A percentile compares a stretch with the other conserved stretches of the same genome.
Conservation (phyloP, 2,797 vertebrate species). For the Etheostoma nigrum region DNA sequence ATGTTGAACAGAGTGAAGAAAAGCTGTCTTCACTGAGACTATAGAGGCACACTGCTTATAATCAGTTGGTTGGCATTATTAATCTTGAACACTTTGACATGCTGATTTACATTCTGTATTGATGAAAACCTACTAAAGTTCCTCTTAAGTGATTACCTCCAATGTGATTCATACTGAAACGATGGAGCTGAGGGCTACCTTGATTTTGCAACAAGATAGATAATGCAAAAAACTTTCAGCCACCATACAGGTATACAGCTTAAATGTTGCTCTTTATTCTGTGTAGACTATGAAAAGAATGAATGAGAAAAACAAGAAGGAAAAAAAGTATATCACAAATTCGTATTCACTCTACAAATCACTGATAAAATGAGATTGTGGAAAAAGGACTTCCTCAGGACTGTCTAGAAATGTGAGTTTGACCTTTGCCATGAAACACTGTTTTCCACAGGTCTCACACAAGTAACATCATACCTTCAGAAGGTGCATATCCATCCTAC, state of each 20-base stretch:
- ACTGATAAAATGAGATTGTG: conserved; percentile 43
- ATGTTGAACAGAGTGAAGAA: conserved; percentile 4
- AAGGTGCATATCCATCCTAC: too few relatives aligned
- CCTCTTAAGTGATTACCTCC: not conserved
- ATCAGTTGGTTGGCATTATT: not conserved
- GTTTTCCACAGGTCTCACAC: conserved; percentile 16
- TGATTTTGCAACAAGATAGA: not conserved
- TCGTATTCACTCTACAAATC: conserved; percentile 53
- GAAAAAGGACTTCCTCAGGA: conserved; percentile 36
- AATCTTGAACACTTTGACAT: not conserved
- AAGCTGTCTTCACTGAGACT: not conserved
- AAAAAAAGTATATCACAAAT: conserved; percentile 15
- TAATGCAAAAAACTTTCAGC: not conserved
- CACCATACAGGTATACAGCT: not conserved
- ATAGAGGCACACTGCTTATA: not conserved
- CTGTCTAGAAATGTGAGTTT: conserved; percentile 29
- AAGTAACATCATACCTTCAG: conserved; percentile 6
- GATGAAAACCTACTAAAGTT: not conserved
- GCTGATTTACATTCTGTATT: not conserved
- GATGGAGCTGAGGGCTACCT: not conserved
- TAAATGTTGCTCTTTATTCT: not conserved
- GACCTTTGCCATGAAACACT: conserved; percentile 33
- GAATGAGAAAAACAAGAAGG: not conserved
- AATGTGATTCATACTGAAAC: not conserved
- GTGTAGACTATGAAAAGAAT: not conserved